phyloP scores from a whole-genome alignment of 2,113 vertebrate species.

The Etheostoma cragini region DNA sequence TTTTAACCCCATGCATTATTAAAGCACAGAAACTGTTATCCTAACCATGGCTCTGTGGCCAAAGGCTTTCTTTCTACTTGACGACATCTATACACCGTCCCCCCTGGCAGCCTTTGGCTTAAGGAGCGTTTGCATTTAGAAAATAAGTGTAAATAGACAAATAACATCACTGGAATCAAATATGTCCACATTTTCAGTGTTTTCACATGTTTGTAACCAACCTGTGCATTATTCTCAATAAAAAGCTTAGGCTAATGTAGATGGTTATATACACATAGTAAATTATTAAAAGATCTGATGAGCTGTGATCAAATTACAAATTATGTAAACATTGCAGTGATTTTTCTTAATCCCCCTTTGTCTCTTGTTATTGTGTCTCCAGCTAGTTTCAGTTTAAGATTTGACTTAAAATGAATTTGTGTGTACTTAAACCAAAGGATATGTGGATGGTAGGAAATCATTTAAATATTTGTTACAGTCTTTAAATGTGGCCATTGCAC shows the following conservation, averaged over 20 bases:
- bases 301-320: not conserved
- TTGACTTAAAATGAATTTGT: not conserved
- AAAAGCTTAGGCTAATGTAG: not conserved
- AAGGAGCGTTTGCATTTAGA: conserved; percentile 9
- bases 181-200: not conserved
- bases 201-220: not conserved
- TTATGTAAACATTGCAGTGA: not conserved
- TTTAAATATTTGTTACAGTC: not conserved
- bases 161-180: not conserved
- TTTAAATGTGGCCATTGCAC: not conserved
- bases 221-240: not conserved
- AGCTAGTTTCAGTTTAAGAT: conserved; percentile 1
- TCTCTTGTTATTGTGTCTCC: conserved; percentile 1
- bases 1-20: conserved; percentile 67
- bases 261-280: not conserved
- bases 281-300: not conserved
- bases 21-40: conserved; percentile 38
- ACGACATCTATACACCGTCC: conserved; percentile 8
- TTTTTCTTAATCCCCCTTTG: not conserved
- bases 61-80: conserved; percentile 15
- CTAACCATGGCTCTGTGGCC: conserved; percentile 25
- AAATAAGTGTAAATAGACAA: conserved; percentile 23
- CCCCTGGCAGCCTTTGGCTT: conserved; percentile 2
- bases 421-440: not conserved
- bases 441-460: not conserved